Base-by-base conservation (phyloP, 2,888 invertebrate species). In the Orthosia gothica region DNA sequence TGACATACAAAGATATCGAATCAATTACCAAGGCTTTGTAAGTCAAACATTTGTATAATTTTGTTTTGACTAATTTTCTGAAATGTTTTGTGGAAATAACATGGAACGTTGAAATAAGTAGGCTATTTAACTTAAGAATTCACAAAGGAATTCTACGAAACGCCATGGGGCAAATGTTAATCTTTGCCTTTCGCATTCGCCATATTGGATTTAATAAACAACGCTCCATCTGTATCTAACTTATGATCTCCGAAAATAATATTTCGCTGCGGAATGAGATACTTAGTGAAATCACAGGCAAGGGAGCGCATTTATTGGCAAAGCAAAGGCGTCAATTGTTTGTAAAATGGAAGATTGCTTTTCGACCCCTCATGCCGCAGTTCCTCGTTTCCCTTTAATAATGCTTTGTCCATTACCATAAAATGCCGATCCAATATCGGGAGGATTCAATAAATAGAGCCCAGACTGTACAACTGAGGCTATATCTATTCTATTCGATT, bases 361-460 rank as follows among this genome's bases (percentile, higher is more conserved):
- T 59, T 70, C 66, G 61, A 76, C 58, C 83, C 74, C 67, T 57
- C 54, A 49, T 47, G 47, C 71, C 52, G 13, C 50, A 72, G 49
- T 68, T 68, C 61, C 59, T 47, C 57, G 71, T 54, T 64, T 63
- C 32, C 70, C 65, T 65, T 65, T 74, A 78, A 81, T 74, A 74
- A 61, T 68, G 66, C 72, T 61, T 61, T 71, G 70, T 75, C 79
- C 67, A 79, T 84, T 83, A 70, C 69, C 82, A 79, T 82, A 82
- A 78, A 83, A 81, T 69, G 70, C 26, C 66, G 72, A 82, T 79
- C 69, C 70, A 82, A 84, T 84, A 83, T 71, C 61, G 47, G 47
- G n/a, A 23, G 63, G 62, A 79, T 74, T 74, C 79, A 84, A 84
- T 81, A 79, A 79, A 77, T 62, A 68, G 71, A 72, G 45, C 54